phyloP scores from a whole-genome alignment of 2,113 vertebrate genomes.

The Psettodes erumei region DNA sequence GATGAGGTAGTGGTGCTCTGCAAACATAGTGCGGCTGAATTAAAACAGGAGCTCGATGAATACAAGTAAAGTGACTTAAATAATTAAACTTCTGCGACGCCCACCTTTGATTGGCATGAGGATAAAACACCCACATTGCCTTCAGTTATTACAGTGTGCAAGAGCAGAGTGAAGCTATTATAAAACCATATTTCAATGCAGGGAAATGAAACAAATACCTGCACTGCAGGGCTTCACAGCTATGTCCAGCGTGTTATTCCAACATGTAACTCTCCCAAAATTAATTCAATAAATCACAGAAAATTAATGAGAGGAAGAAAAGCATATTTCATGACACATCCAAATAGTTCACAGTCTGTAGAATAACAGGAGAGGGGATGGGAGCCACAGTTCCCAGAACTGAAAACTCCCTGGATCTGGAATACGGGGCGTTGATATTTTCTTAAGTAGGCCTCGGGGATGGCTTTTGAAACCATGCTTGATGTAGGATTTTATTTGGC shows the following conservation, averaged over 20 bases:
- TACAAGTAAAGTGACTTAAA: slow-evolving; percentile 52
- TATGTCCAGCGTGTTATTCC: slow-evolving; percentile 24
- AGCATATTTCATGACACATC: slow-evolving; percentile 60
- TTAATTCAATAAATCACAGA: slow-evolving; percentile 61
- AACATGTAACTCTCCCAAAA: slow-evolving; percentile 22
- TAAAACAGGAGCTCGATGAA: slow-evolving; percentile 21
- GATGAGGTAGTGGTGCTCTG: slow-evolving; percentile 8
- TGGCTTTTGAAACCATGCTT: slow-evolving; percentile 67
- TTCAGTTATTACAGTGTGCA: not conserved
- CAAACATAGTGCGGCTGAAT: slow-evolving; percentile 3
- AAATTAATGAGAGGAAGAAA: slow-evolving; percentile 65
- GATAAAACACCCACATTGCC: slow-evolving; percentile 5
- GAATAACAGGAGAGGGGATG: slow-evolving; percentile 57
- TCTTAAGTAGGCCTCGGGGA: slow-evolving; percentile 77
- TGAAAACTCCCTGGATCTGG: slow-evolving; percentile 57
- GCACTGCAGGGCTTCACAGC: too few species aligned
- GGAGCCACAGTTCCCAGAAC: slow-evolving; percentile 67
- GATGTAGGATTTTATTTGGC: slow-evolving; percentile 81
- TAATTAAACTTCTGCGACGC: slow-evolving; percentile 27
- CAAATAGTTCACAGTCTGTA: slow-evolving; percentile 48
- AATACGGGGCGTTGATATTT: slow-evolving; percentile 70
- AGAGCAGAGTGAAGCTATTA: slow-evolving; percentile 15
- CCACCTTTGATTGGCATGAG: slow-evolving; percentile 22
- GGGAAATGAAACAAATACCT: not conserved
- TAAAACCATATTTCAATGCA: slow-evolving; percentile 15